Conservation (phyloP, 1,140 invertebrate genomes). For the Schlechtendalia chinensis region DNA sequence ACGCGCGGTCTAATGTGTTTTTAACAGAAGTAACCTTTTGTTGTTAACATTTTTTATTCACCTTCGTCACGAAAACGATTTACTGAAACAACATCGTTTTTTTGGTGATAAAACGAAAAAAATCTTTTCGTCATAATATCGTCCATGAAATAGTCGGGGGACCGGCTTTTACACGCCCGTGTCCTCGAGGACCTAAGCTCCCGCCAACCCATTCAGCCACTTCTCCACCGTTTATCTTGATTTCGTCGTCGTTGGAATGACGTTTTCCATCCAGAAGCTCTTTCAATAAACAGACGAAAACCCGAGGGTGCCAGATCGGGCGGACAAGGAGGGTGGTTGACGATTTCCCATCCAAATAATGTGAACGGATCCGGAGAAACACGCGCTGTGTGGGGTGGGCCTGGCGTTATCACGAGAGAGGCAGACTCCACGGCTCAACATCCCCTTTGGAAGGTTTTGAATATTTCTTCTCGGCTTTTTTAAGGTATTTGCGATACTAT, state of each 20-base stretch:
- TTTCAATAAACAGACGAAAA: slow-evolving; percentile 54
- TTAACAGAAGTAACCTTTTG: no score
- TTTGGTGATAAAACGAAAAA: no score
- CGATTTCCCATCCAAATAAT: slow-evolving; percentile 54
- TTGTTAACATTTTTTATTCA: no score
- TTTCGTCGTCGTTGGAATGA: slow-evolving; percentile 45
- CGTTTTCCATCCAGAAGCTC: slow-evolving; percentile 49
- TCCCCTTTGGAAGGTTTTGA: background rate
- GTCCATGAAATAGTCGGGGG: no score
- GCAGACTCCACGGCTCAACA: background rate
- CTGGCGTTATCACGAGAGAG: slow-evolving; percentile 56
- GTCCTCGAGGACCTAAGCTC: background rate
- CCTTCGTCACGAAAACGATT: no score
- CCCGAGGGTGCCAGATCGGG: slow-evolving; percentile 55
- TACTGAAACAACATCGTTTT: no score
- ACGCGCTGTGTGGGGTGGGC: slow-evolving; percentile 53
- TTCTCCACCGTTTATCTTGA: slow-evolving; percentile 2
- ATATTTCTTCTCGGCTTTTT: background rate
- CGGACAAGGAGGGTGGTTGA: slow-evolving; percentile 55
- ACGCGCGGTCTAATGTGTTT: no score
- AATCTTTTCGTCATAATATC: no score
- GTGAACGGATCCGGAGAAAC: slow-evolving; percentile 50
- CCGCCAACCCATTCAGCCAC: slow-evolving; percentile 35
- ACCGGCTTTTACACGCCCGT: background rate
- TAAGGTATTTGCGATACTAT: background rate